phyloP scores from a whole-genome alignment of 2,888 invertebrate species.

The Drosophila subquinaria region DNA sequence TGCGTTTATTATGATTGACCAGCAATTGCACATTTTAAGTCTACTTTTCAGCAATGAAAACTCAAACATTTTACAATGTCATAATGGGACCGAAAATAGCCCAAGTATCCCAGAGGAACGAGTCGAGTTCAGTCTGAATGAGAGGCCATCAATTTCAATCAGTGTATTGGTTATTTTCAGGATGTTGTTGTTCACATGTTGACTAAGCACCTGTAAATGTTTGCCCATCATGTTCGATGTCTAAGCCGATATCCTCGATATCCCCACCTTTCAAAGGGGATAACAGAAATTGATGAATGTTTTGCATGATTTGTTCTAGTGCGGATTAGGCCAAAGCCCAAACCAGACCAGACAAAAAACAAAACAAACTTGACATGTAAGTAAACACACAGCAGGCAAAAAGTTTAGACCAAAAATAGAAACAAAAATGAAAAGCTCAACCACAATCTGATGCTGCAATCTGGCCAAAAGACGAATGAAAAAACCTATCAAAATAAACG shows the following conservation, averaged over 20 bases:
- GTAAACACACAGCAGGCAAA: conserved; percentile 25
- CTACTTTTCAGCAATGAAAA: conserved; percentile 52
- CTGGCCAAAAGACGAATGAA: conserved; percentile 9
- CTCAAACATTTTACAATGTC: conserved; percentile 52
- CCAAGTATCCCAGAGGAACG: conserved; percentile 17
- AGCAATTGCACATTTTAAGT: not conserved
- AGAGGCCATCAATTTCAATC: conserved; percentile 70
- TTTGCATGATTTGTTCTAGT: conserved; percentile 64
- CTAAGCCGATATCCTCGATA: conserved; percentile 26
- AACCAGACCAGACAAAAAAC: not conserved
- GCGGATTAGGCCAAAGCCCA: conserved; percentile 40
- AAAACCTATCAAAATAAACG: conserved; percentile 75
- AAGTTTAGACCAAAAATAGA: conserved; percentile 34
- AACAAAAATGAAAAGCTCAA: not conserved
- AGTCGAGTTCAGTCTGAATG: conserved; percentile 8
- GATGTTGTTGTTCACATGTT: conserved; percentile 44
- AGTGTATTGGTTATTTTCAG: conserved; percentile 63
- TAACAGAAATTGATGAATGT: conserved; percentile 75
- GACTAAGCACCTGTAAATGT: conserved; percentile 69
- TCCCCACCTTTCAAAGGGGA: conserved; percentile 33
- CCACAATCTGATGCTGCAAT: conserved; percentile 20
- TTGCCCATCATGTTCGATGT: conserved; percentile 31
- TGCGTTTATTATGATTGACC: conserved; percentile 6
- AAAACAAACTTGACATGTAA: conserved; percentile 19
- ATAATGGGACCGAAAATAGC: conserved; percentile 13